These are phyloP conservation scores for Centropus unirufus DNA, from an alignment of 2,113 vertebrate genomes.

Conservation along the genomic window DNA sequence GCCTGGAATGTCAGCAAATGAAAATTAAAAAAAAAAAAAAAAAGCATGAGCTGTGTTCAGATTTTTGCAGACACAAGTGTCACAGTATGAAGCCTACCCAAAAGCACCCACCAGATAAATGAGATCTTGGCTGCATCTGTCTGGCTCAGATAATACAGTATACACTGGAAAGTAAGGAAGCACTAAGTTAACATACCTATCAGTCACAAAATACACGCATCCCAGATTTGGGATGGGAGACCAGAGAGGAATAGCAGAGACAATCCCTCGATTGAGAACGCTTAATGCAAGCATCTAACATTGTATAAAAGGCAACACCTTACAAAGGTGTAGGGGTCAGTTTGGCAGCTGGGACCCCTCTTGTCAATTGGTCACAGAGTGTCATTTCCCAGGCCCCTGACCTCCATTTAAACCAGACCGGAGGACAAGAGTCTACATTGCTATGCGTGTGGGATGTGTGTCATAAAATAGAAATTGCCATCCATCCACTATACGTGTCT, in stretches of 20 bases:
- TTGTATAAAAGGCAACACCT: background rate
- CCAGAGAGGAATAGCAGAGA: background rate
- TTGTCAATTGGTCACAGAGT: background rate
- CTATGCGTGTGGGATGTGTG: accelerated
- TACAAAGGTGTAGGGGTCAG: accelerated
- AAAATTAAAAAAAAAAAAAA: background rate
- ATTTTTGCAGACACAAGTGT: background rate
- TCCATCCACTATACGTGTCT: background rate
- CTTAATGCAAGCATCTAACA: background rate
- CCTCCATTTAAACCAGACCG: background rate
- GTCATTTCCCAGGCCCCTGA: accelerated
- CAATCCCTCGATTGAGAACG: accelerated
- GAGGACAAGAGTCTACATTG: background rate
- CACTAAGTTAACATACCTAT: accelerated
- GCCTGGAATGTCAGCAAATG: background rate
- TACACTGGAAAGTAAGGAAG: background rate
- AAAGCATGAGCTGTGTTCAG: background rate
- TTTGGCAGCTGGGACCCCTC: background rate
- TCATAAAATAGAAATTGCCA: background rate
- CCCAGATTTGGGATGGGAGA: background rate
- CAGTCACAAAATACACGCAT: background rate
- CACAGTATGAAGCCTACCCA: background rate
- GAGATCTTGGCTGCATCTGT: background rate
- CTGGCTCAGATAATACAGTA: background rate
- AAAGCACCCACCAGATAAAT: background rate